These are phyloP conservation scores for Hypsibius dujardini DNA, from an alignment of 1,140 invertebrate species.

Conservation along the genomic window DNA sequence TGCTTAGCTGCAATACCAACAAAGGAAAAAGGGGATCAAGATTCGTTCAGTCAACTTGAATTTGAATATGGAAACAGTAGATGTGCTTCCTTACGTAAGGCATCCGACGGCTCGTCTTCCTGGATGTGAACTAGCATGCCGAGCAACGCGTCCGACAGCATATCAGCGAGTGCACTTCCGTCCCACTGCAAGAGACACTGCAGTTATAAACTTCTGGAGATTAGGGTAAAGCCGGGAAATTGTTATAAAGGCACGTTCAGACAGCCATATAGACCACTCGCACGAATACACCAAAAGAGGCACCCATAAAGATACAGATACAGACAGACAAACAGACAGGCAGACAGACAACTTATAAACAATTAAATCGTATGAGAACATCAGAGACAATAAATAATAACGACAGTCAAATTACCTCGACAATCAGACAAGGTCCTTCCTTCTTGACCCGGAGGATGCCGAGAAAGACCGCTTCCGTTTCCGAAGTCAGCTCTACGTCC, in stretches of 20 bases:
- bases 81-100: background rate
- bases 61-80: too few relatives aligned
- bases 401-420: constrained; percentile 19
- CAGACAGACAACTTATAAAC: too few relatives aligned
- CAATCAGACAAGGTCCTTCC: constrained; percentile 18
- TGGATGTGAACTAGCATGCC: constrained; percentile 63
- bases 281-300: too few relatives aligned
- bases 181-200: constrained; percentile 51
- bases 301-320: too few relatives aligned
- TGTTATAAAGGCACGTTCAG: too few relatives aligned
- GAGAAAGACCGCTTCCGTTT: constrained; percentile 22
- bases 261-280: too few relatives aligned
- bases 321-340: too few relatives aligned
- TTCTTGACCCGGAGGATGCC: constrained; percentile 11
- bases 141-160: constrained; percentile 88
- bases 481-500: constrained; percentile 41
- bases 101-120: background rate
- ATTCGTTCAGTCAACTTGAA: background rate
- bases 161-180: constrained; percentile 82
- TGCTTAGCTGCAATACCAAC: background rate
- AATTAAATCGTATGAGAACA: too few relatives aligned
- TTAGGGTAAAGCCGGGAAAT: too few relatives aligned
- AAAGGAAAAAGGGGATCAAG: background rate
- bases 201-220: constrained; percentile 20
- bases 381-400: background rate